Base-by-base conservation (phyloP, 1,140 invertebrate genomes). In the Lerema accius region DNA sequence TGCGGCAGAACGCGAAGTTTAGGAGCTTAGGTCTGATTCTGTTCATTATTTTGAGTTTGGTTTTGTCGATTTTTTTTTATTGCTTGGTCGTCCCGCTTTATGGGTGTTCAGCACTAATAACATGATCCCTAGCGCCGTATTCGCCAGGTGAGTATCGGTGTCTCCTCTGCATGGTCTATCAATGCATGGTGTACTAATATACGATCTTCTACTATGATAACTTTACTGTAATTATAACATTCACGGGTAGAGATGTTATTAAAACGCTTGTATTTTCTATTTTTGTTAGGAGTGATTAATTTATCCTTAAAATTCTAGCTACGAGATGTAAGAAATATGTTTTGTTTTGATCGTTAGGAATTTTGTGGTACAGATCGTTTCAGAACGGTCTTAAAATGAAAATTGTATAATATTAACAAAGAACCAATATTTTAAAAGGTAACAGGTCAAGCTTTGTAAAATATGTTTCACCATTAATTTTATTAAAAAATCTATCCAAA, bases 1-100 rank as follows among this genome's bases (percentile, higher is more conserved):
- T 90, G 85, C 65, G 82, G 74, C 80, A 89, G 78, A 83, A 90
- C 75, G 65, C 86, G 75, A 90, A 89, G 78, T 88, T 87, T 86
- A 86, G 83, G 70, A 90, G 86, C 75, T 87, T 90, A 90, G 88
- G 88, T 90, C 82, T 88, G 88, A 79, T 80, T 84, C 73, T 81
- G 76, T 84, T 82, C 40, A 64, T 79, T 78, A 53, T 76, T 81
- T 82, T 82, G 67, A 65, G 72, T 80, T 84, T 79, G 63, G 69
- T 76, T 79, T 80, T 76, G 68, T 78, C 70, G 55, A 46, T 71
- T 79, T 78, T 75, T 69, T 60, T 59, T 43, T n/a, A 42, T 35
- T 45, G 81, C 81, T 86, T 86, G 68, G 65, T 69, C 69, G 75
- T 82, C 78, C 73, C 63, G 80, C 75, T 82, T 78, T 50, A 65